These are phyloP conservation scores for Abscondita cerata DNA, from an alignment of 2,888 invertebrate species.

Conservation along the genomic window DNA sequence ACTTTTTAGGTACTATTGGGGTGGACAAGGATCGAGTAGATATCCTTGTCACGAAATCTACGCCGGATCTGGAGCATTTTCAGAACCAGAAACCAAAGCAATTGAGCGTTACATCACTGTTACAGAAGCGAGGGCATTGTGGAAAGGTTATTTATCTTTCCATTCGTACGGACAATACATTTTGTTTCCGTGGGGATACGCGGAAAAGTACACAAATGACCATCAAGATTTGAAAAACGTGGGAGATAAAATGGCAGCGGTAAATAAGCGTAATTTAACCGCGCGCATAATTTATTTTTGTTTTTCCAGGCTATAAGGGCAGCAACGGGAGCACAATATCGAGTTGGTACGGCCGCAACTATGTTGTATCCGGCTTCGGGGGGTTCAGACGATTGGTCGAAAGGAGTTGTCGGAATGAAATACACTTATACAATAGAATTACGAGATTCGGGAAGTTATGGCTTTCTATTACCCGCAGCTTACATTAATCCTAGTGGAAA, in stretches of 20 bases:
- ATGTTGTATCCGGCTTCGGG: slow-evolving; percentile 82
- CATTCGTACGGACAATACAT: slow-evolving; percentile 89
- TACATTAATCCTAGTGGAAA: slow-evolving; percentile 78
- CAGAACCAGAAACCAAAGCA: slow-evolving; percentile 85
- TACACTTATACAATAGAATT: slow-evolving; percentile 91
- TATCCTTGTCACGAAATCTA: slow-evolving; percentile 85
- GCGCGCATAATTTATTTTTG: background rate
- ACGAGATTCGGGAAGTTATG: slow-evolving; percentile 82
- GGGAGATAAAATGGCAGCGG: slow-evolving; percentile 73
- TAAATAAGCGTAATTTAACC: slow-evolving; percentile 48
- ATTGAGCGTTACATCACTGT: slow-evolving; percentile 62
- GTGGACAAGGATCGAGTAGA: slow-evolving; percentile 81
- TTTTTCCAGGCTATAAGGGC: slow-evolving; percentile 65
- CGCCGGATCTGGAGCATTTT: slow-evolving; percentile 80
- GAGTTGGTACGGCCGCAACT: slow-evolving; percentile 79
- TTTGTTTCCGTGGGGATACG: slow-evolving; percentile 88
- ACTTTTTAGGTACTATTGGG: slow-evolving; percentile 75
- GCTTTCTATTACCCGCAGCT: slow-evolving; percentile 84
- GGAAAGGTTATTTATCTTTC: slow-evolving; percentile 78
- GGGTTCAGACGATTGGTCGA: slow-evolving; percentile 92
- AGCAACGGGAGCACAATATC: slow-evolving; percentile 69
- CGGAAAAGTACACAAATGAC: slow-evolving; percentile 73
- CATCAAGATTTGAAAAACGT: slow-evolving; percentile 72
- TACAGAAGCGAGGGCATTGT: slow-evolving; percentile 59
- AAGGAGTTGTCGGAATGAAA: slow-evolving; percentile 80